Evolutionary conservation across 2,888 invertebrate species (phyloP).

Genomic region (Amphipoea lucens): DNA sequence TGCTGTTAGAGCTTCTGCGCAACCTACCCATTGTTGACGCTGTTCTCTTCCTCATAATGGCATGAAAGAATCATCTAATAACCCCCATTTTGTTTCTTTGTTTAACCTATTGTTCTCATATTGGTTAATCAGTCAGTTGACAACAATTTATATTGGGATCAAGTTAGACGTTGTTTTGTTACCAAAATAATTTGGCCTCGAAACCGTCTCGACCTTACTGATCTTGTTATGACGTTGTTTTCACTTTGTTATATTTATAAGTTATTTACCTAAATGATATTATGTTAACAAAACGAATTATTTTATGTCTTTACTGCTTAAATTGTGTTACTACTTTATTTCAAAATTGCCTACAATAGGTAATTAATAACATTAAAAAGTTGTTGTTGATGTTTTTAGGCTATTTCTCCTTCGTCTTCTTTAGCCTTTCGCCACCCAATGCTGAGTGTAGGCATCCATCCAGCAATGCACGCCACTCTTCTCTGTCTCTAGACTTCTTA

Average conservation of each 20-base stretch:
- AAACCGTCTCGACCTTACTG: neutral
- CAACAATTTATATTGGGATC: slow-evolving; percentile 1
- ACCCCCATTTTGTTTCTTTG: neutral
- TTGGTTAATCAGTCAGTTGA: neutral
- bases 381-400: neutral
- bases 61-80: too few species aligned
- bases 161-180: neutral
- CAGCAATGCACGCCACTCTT: too few species aligned
- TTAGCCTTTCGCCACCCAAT: too few species aligned
- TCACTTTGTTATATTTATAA: neutral
- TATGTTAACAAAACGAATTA: neutral
- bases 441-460: too few species aligned
- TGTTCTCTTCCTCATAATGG: too few species aligned
- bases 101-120: neutral
- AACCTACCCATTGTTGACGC: too few species aligned
- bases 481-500: too few species aligned
- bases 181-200: neutral
- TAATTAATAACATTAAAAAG: neutral
- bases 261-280: neutral
- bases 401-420: too few species aligned
- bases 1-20: too few species aligned
- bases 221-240: neutral
- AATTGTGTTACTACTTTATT: neutral
- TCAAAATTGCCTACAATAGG: neutral
- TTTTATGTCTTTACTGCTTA: neutral